Evolutionary conservation across 2,113 vertebrate genomes (phyloP), one percentile per base, ranked within the genome.

Genomic region (Holacanthus passer): DNA sequence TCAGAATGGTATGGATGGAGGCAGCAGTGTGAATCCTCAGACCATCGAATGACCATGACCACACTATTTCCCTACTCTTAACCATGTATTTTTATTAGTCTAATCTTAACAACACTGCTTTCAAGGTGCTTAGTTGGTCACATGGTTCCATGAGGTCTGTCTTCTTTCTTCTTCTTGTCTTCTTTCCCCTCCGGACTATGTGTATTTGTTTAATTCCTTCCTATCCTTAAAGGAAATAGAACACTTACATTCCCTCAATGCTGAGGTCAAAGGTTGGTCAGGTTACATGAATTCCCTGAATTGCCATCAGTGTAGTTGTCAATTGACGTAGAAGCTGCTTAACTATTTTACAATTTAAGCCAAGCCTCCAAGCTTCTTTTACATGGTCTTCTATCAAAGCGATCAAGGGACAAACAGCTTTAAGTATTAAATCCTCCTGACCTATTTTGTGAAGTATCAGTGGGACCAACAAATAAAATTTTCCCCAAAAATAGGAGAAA

Each of bases 1-100:
- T n/a, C 55, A 79, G 31, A 83, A 62, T 0, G 86, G 86, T 92
- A 81, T 0, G 73, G 14, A 56, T 35, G n/a, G n/a, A 20, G 35
- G 7, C 16, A 60, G 19, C 10, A 14, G 31, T 24, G 10, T 1
- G 6, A 78, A 32, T 64, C 4, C 5, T 47, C 7, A 1, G 43
- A 43, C n/a, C 45, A 37, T 62, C 29, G 31, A 24, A 5, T 29
- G n/a, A 66, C 58, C 5, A 12, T 60, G 31, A 60, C 16, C 19
- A 35, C 31, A 68, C 12, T 70, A 20, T 37, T 7, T 17, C 43
- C 22, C 5, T 17, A 65, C 48, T 10, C 20, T 9, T 13, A 31
- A 69, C 22, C 20, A 79, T 43, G 24, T 41, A 11, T 17, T 84
- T 60, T 52, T 37, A n/a, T 59, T 66, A 55, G 2, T 50, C 19